Conservation (phyloP, 2,113 vertebrate species). For the Erinaceus europaeus region DNA sequence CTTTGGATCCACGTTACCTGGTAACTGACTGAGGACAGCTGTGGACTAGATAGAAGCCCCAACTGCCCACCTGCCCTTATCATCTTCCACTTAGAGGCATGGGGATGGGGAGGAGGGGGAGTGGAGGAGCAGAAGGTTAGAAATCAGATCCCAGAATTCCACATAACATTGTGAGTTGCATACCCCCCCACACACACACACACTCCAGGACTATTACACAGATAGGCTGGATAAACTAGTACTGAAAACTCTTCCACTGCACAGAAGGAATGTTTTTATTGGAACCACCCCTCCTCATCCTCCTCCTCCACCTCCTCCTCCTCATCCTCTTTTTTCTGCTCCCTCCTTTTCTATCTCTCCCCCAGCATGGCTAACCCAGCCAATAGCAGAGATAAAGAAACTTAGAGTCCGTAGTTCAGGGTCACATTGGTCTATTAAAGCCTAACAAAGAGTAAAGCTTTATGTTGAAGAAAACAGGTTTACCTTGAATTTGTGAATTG, state of each 20-base stretch:
- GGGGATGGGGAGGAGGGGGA: background rate
- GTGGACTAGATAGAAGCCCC: background rate
- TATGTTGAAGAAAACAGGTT: slow-evolving; percentile 73
- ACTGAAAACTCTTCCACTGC: slow-evolving; percentile 35
- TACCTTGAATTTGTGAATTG: slow-evolving; percentile 73
- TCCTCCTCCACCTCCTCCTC: background rate
- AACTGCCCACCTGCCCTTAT: background rate
- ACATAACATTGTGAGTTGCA: background rate
- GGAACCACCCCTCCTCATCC: slow-evolving; percentile 5
- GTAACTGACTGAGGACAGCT: background rate
- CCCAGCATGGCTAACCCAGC: slow-evolving; percentile 24
- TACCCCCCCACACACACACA: too few species aligned
- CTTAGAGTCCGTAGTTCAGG: slow-evolving; percentile 64
- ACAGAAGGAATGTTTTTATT: slow-evolving; percentile 31
- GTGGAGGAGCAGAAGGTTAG: background rate
- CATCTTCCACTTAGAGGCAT: slow-evolving; percentile 4
- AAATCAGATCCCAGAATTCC: slow-evolving; percentile 41
- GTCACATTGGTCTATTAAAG: slow-evolving; percentile 72
- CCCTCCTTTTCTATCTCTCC: background rate
- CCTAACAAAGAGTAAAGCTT: slow-evolving; percentile 72
- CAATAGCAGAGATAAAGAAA: slow-evolving; percentile 63
- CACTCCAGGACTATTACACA: background rate
- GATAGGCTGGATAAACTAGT: slow-evolving; percentile 40
- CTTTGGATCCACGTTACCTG: background rate
- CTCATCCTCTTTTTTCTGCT: background rate